Conservation (phyloP, 1,140 invertebrate genomes). For the Papilio helenus region DNA sequence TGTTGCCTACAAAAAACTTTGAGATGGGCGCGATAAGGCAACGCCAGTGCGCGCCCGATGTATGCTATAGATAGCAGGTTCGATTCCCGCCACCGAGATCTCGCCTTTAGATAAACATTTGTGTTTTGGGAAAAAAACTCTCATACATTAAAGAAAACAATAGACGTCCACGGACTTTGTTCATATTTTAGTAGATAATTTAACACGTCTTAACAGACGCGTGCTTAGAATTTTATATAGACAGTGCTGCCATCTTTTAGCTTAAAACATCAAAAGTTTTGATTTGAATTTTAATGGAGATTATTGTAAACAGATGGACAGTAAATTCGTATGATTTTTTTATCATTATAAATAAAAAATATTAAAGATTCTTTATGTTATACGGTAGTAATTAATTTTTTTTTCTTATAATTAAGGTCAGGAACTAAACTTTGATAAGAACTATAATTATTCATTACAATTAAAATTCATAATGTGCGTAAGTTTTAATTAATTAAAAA, state of each 20-base stretch:
- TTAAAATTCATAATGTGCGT: neutral
- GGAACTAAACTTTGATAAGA: neutral
- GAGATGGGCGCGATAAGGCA: constrained; percentile 61
- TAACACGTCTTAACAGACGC: neutral
- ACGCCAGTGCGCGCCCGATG: constrained; percentile 61
- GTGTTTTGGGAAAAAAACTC: constrained; percentile 61
- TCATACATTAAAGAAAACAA: constrained; percentile 54
- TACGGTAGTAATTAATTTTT: constrained; percentile 8
- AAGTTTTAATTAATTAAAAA: neutral
- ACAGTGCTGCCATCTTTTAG: neutral
- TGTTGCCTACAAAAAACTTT: constrained; percentile 58
- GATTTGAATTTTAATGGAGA: too few species aligned
- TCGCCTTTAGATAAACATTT: constrained; percentile 59
- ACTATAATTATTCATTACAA: neutral
- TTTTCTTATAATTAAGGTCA: neutral
- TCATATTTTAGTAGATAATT: constrained; percentile 14
- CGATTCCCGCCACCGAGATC: constrained; percentile 66
- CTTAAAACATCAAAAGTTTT: neutral
- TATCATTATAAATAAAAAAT: neutral
- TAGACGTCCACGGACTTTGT: constrained; percentile 44
- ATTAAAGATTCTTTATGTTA: neutral
- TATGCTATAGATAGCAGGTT: constrained; percentile 60
- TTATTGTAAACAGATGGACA: too few species aligned
- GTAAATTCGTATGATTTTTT: too few species aligned
- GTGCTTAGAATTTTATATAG: neutral